Percentiles rank a stretch among this genome's conserved stretches.
These are phyloP conservation scores for Toxotes chatareus DNA, from an alignment of 2,113 vertebrate species.

Conservation along the genomic window DNA sequence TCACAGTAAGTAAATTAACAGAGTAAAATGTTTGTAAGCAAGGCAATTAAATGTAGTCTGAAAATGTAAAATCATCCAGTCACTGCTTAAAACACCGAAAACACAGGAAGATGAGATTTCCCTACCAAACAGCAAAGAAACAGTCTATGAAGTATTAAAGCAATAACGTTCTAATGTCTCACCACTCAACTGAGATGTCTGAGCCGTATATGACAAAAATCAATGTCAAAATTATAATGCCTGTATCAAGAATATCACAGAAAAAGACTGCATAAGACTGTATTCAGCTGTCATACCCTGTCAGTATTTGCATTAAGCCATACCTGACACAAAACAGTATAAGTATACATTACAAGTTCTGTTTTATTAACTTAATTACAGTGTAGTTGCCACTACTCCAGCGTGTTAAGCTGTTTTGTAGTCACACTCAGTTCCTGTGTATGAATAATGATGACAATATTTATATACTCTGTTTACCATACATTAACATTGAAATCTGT, in stretches of 20 bases:
- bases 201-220: no score
- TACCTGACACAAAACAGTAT: not conserved
- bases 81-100: not conserved
- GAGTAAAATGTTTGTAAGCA: not conserved
- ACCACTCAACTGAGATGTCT: no score
- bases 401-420: conserved; percentile 14
- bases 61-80: not conserved
- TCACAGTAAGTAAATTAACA: not conserved
- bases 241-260: not conserved
- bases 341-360: not conserved
- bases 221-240: no score
- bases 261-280: not conserved
- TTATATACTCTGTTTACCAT: not conserved
- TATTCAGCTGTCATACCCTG: not conserved
- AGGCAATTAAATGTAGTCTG: not conserved
- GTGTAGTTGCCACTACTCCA: conserved; percentile 9
- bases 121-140: no score
- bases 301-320: not conserved
- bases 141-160: no score
- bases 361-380: conserved; percentile 5
- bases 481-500: conserved; percentile 11
- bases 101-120: not conserved
- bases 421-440: not conserved
- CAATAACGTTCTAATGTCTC: no score
- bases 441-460: conserved; percentile 36